Percentiles rank a stretch among this genome's conserved stretches.
Conservation (phyloP, 2,888 invertebrate species). For the Mesorhabditis spiculigera region DNA sequence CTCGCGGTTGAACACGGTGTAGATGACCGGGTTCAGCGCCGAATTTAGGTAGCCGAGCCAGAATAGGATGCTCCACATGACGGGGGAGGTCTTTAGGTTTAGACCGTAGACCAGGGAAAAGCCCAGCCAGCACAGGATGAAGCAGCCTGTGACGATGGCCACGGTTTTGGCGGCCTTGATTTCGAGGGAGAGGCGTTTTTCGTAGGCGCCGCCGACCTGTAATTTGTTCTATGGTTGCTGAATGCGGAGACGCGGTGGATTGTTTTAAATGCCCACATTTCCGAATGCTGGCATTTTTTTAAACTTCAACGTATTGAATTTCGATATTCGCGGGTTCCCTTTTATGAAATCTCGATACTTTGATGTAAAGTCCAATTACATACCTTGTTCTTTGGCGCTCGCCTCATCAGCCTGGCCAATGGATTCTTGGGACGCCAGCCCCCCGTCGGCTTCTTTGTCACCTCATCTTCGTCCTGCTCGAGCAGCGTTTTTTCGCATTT, state of each 20-base stretch:
- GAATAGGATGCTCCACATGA: conserved; percentile 74
- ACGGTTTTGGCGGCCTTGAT: conserved; percentile 54
- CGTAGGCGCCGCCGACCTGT: conserved; percentile 50
- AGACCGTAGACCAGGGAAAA: conserved; percentile 70
- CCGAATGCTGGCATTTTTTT: too few species aligned
- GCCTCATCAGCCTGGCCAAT: conserved; percentile 21
- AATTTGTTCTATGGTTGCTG: conserved; percentile 25
- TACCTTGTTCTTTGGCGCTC: conserved; percentile 32
- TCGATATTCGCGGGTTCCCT: too few species aligned
- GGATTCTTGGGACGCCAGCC: conserved; percentile 13
- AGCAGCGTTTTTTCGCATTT: not conserved
- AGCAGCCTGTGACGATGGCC: conserved; percentile 90
- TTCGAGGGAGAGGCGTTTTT: conserved; percentile 54
- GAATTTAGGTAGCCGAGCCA: conserved; percentile 97
- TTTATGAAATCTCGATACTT: too few species aligned
- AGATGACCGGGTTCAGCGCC: conserved; percentile 79
- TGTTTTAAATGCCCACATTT: too few species aligned
- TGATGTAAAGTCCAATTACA: not conserved
- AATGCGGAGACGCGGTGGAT: not conserved
- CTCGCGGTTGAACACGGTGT: conserved; percentile 56
- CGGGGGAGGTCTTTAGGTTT: conserved; percentile 45
- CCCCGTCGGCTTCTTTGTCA: not conserved
- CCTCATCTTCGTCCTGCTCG: not conserved
- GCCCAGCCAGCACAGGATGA: conserved; percentile 93
- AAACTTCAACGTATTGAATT: too few species aligned